phyloP scores from a whole-genome alignment of 2,113 vertebrate genomes.

The Chinchilla lanigera region DNA sequence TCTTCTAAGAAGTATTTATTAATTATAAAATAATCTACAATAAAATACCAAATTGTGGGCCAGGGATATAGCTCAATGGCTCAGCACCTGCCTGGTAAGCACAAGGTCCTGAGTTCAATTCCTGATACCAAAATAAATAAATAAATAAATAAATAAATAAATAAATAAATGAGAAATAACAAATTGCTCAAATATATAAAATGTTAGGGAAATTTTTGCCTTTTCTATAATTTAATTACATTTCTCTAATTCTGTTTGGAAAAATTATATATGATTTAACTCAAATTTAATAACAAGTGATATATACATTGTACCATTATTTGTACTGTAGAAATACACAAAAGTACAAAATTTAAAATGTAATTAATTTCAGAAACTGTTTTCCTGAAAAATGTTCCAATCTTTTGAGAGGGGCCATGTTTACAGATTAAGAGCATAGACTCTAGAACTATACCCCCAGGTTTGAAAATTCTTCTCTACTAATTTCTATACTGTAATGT shows the following conservation, averaged over 20 bases:
- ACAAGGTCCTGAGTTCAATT: no score
- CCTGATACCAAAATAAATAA: no score
- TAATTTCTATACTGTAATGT: not conserved
- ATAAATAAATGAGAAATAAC: no score
- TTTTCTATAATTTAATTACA: not conserved
- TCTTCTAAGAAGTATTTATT: not conserved
- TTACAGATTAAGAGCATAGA: not conserved
- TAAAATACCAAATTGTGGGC: not conserved
- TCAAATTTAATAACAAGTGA: not conserved
- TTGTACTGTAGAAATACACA: not conserved
- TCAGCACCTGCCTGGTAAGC: no score
- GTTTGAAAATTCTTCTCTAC: not conserved
- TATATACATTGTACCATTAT: not conserved
- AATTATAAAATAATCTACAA: not conserved
- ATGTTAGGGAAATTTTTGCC: not conserved
- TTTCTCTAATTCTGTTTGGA: not conserved
- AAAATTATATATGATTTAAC: not conserved
- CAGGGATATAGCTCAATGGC: no score
- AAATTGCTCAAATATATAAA: constrained; percentile 24
- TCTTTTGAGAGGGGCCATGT: not conserved
- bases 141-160: no score
- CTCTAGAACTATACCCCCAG: not conserved
- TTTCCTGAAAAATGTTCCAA: not conserved
- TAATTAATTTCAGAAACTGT: not conserved
- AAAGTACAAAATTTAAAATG: not conserved